These are phyloP conservation scores for Lycocorax pyrrhopterus DNA, from an alignment of 2,113 vertebrate genomes.

Conservation along the genomic window DNA sequence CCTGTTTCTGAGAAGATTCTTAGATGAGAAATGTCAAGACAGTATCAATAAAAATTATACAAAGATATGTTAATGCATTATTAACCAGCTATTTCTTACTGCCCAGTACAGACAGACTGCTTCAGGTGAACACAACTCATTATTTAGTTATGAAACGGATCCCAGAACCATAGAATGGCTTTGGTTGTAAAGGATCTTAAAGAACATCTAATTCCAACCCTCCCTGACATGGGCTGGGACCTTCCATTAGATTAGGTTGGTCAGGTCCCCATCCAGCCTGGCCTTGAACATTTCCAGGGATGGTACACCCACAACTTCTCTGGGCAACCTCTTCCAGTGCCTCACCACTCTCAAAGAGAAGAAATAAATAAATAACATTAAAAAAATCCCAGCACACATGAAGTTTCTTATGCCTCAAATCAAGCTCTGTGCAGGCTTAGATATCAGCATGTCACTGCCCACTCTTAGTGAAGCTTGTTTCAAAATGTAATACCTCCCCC, in stretches of 20 bases:
- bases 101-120: background rate
- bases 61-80: background rate
- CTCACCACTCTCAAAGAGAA: background rate
- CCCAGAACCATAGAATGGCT: background rate
- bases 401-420: background rate
- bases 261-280: background rate
- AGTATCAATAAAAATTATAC: background rate
- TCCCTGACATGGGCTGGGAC: background rate
- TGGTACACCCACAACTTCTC: background rate
- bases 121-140: background rate
- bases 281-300: background rate
- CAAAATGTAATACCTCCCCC: background rate
- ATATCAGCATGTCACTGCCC: background rate
- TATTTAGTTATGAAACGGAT: background rate
- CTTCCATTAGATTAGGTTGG: background rate
- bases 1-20: background rate
- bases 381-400: background rate
- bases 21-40: background rate
- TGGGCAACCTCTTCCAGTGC: background rate
- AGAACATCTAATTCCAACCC: background rate
- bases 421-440: background rate
- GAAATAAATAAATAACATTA: background rate
- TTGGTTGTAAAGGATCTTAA: background rate
- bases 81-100: background rate
- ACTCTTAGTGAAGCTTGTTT: background rate